Base-by-base conservation (phyloP, 2,888 invertebrate genomes). In the Tenodera sinensis region DNA sequence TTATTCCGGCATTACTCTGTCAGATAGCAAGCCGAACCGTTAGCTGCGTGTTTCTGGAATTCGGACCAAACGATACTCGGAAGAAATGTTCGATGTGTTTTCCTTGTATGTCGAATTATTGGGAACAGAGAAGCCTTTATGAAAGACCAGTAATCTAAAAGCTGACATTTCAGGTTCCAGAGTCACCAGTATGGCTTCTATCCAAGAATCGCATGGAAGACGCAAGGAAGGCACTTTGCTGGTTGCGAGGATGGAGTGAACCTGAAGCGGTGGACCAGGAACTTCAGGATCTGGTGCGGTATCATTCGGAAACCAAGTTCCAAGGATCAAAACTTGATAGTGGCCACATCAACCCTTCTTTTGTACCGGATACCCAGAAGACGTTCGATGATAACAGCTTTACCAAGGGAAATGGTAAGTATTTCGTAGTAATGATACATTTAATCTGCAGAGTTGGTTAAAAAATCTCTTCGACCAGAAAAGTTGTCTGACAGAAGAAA, bases 211-310 rank as follows among this genome's bases (percentile, higher is more conserved):
- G 54, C 3, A 15, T 20, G 20, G 54, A 71, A 25, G 54, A 71
- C 20, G 54, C 54, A 20, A 25, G 20, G 20, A 15, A 25, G 20
- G 54, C 54, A 3, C 54, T 71, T 15, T 71, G 54, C 25, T 71
- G 54, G 54, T 71, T 71, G 54, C 54, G 54, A 71, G 54, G 54
- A 3, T 71, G 54, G 54, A 25, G 15, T 6, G 6, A 1, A 71
- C 20, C 54, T 28, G 93, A 94, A 8, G 94, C 94, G 42, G 95
- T 97, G 0, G 95, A 96, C 92, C 91, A 93, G 0, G 96, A 96
- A 9, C 83, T 90, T 27, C 82, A 54, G 12, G 85, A 71, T 42
- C 47, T 89, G 42, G 82, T 88, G 47, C 54, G 54, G 20, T 71
- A 71, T 25, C 25, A 71, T 20, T 71, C 54, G 0, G 54, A 71